A percentile compares a stretch with the other conserved stretches of the same genome.
Conservation (phyloP, 35 echinoderm and acorn worm genomes). For the Apostichopus californicus region DNA sequence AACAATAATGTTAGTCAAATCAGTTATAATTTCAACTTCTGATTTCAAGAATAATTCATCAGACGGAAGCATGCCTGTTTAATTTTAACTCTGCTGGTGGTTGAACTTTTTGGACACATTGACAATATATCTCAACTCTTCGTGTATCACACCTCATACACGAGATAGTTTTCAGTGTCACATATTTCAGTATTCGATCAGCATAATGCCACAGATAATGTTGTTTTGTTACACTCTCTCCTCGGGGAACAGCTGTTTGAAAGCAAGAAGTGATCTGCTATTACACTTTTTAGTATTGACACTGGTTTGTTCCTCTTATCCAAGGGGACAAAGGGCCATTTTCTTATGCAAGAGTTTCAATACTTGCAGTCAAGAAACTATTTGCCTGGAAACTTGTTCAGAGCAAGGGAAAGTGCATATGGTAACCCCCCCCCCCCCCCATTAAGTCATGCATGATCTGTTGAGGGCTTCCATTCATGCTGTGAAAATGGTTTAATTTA, state of each 20-base stretch:
- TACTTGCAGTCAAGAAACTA: neutral
- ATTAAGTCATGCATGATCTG: conserved; percentile 18
- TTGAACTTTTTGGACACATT: conserved; percentile 37
- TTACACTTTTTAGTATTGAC: neutral
- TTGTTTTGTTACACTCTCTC: conserved; percentile 8
- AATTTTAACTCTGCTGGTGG: conserved; percentile 32
- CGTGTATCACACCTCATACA: conserved; percentile 52
- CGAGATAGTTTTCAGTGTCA: conserved; percentile 26
- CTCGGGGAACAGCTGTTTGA: conserved; percentile 41
- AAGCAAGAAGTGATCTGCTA: conserved; percentile 19
- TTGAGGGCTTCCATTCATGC: neutral
- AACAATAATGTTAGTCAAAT: no score
- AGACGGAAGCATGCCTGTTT: no score
- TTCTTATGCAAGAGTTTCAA: conserved; percentile 22
- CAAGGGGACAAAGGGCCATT: conserved; percentile 24
- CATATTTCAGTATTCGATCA: conserved; percentile 55
- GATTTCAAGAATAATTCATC: no score
- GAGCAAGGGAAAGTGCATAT: conserved; percentile 18
- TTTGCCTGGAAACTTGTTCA: neutral
- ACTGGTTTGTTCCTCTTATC: conserved; percentile 61
- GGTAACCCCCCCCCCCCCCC: conserved; percentile 15
- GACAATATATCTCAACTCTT: neutral
- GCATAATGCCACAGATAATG: conserved; percentile 52
- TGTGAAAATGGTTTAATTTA: conserved; percentile 29
- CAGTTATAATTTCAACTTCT: no score